Conservation (phyloP, 2,888 invertebrate species). For the Scaptomyza cyrtandrae region DNA sequence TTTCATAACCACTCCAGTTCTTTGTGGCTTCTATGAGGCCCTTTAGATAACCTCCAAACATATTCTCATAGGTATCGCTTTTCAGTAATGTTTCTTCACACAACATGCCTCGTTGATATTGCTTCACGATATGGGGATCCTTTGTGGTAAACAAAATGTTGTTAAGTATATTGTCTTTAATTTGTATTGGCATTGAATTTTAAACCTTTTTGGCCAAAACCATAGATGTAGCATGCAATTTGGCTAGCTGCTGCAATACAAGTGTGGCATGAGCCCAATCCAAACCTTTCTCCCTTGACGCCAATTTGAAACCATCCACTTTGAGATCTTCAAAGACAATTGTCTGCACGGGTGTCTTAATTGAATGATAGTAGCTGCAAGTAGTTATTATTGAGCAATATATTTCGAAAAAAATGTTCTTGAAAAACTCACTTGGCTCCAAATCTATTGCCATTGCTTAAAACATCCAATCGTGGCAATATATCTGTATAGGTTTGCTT, state of each 20-base stretch:
- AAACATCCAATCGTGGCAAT: conserved; percentile 83
- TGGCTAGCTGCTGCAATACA: conserved; percentile 85
- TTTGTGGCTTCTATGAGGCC: conserved; percentile 75
- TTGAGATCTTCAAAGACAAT: conserved; percentile 86
- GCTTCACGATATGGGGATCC: conserved; percentile 62
- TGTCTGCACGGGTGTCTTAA: conserved; percentile 74
- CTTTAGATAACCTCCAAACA: conserved; percentile 68
- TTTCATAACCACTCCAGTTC: conserved; percentile 84
- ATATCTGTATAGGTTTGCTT: conserved; percentile 82
- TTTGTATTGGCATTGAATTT: background rate
- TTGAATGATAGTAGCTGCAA: conserved; percentile 72
- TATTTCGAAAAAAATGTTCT: background rate
- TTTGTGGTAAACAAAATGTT: conserved; percentile 1
- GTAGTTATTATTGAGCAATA: background rate
- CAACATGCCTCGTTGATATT: conserved; percentile 65
- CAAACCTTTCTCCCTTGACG: conserved; percentile 85
- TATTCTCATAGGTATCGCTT: conserved; percentile 59
- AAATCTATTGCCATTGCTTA: conserved; percentile 76
- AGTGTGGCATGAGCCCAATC: conserved; percentile 85
- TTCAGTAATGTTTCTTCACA: conserved; percentile 53
- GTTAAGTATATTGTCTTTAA: background rate
- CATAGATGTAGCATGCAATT: conserved; percentile 86
- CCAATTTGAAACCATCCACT: conserved; percentile 85
- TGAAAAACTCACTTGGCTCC: conserved; percentile 73
- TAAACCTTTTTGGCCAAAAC: conserved; percentile 86